Percentiles rank a stretch among this genome's conserved stretches.
phyloP scores from a whole-genome alignment of 2,797 vertebrate species.

The Basileuterus tristriatus region DNA sequence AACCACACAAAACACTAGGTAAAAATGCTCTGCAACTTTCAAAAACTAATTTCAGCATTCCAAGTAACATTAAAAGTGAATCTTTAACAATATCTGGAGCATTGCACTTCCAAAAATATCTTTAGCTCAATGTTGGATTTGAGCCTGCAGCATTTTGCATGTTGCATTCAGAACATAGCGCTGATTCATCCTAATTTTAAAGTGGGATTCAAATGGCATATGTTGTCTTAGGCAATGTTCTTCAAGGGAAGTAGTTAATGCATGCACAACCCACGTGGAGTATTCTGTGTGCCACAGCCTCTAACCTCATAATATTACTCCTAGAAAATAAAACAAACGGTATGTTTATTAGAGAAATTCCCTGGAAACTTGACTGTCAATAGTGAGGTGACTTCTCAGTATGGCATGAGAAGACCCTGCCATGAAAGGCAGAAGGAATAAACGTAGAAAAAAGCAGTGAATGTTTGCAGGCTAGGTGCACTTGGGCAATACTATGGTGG shows the following conservation, averaged over 20 bases:
- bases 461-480: not conserved
- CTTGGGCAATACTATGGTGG: not conserved
- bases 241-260: conserved; percentile 11
- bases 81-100: conserved; percentile 28
- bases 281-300: not conserved
- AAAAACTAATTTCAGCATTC: conserved; percentile 30
- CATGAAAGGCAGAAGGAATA: not conserved
- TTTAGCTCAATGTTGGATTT: conserved; percentile 27
- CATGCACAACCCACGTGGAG: not conserved
- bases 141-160: conserved; percentile 36
- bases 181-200: conserved; percentile 51
- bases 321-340: not conserved
- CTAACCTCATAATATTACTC: not conserved
- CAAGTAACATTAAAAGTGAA: not conserved
- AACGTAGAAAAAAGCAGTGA: not conserved
- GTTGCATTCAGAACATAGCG: not conserved
- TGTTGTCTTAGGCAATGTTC: conserved; percentile 17
- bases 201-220: not conserved
- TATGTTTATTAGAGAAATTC: not conserved
- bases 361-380: not conserved
- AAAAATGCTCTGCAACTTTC: not conserved
- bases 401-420: not conserved
- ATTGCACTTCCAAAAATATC: conserved; percentile 58
- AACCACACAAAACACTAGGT: not conserved
- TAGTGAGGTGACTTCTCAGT: not conserved